Conservation (phyloP, 2,113 vertebrate species). For the Chloropsis cyanopogon region DNA sequence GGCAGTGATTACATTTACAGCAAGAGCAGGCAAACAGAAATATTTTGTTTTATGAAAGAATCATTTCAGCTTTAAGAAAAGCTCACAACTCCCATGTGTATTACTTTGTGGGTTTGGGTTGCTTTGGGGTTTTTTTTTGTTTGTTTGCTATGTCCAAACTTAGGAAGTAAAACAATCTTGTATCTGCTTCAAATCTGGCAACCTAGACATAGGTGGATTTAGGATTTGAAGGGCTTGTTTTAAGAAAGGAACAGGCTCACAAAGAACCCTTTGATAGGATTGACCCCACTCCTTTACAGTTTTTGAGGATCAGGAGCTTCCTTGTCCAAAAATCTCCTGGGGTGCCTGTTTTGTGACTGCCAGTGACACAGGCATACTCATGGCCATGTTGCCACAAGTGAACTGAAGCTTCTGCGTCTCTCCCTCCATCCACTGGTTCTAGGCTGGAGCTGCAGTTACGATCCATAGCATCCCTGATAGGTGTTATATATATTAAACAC, state of each 20-base stretch:
- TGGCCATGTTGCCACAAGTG: background rate
- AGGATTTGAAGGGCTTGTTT: background rate
- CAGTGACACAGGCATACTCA: background rate
- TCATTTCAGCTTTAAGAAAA: conserved; percentile 28
- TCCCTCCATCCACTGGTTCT: background rate
- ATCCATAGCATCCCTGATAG: background rate
- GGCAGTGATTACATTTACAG: background rate
- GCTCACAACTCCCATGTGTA: background rate
- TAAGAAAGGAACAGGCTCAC: background rate
- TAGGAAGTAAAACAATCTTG: background rate
- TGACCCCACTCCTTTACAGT: background rate
- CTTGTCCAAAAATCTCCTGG: background rate
- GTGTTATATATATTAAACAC: background rate
- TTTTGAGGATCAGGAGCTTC: background rate
- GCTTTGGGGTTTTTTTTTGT: background rate
- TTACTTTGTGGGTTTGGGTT: background rate
- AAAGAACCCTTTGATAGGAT: background rate
- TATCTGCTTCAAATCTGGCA: conserved; percentile 12
- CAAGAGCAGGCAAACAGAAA: background rate
- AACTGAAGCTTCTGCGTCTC: background rate
- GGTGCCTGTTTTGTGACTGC: background rate
- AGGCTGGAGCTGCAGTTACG: background rate
- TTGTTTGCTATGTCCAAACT: conserved; percentile 6
- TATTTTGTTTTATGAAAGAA: conserved; percentile 19
- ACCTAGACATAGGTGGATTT: background rate